Base-by-base conservation (phyloP, 2,113 vertebrate species). In the Ammodytes marinus region DNA sequence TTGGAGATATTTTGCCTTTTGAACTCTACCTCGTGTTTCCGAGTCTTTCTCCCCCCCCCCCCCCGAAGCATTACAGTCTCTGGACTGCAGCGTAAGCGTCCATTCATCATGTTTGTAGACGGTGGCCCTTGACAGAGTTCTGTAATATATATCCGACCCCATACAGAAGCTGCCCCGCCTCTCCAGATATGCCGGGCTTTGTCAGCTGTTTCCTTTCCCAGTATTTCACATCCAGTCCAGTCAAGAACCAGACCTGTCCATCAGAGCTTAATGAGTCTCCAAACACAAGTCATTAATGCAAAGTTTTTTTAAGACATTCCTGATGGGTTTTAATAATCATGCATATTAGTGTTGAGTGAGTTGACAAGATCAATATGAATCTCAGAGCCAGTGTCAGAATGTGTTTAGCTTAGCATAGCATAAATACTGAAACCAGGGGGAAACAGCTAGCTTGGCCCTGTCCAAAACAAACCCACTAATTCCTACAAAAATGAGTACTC, bases 181-280 rank as follows among this genome's bases (percentile, higher is more conserved):
- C 58, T 79, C 10, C 60, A 52, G 58, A 70, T 77, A 39, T 50
- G 11, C 49, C 69, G 14, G 73, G 75, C 84, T 75, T 68, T 39
- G 73, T 88, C 86, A 83, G 82, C 86, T 69, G 69, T 80, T 83
- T 81, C 11, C 71, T 77, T 74, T 54, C 46, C 12, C n/a, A 2
- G 54, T 15, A 69, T 65, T 81, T 71, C 69, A 72, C 19, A 69
- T 76, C 27, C 27, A 49, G 49, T 86, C 47, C 45, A 42, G 42
- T 79, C 10, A 10, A 61, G 58, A 82, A 47, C 11, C 46, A 37
- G 40, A 43, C 50, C 46, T 52, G 43, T 78, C 64, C 53, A 3
- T 72, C 67, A 9, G 37, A 65, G 55, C 46, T 58, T 53, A 17
- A 55, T 10, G 42, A 57, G 27, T 5, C 53, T 67, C 39, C 27